Base-by-base conservation (phyloP, 64 coral and sea anemone species). In the Porites lutea region DNA sequence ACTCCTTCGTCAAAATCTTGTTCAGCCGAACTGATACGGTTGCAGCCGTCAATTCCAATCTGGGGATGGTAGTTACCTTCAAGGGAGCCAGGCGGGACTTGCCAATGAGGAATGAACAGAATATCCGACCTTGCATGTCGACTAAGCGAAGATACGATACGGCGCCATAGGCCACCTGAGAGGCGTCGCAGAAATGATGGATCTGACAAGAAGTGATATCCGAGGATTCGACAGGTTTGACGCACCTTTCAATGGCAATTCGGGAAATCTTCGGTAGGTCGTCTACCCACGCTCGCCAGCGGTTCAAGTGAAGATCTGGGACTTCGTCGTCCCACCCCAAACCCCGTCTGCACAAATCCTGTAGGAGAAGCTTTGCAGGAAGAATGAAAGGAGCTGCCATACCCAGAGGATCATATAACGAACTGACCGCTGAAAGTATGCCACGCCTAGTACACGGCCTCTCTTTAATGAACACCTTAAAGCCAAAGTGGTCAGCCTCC, bases 381-480 rank as follows among this genome's bases (percentile, higher is more conserved):
- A 67, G n/a, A 55, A 57, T 57, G 54, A 57, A 57, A 57, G 54
- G 54, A 7, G 54, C 54, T 57, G 54, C 54, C 54, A 57, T 77
- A 7, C 75, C 75, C 9, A 77, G 46, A 5, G 75, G 49, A 77
- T 54, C 75, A 44, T 77, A 79, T 4, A 79, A 52, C 16, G 77
- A 79, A 79, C 77, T 58, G 5, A 58, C 69, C 20, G 43, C 69
- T 9, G 69, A 72, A 37, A 72, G 69, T 27, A 72, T 72, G 9
- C 69, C 87, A 57, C 89, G 73, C 65, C 94, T 87, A n/a, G 89
- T 95, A 37, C 67, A 82, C 44, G 94, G 94, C 20, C 72, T 85
- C 7, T 91, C 94, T 13, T 87, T 82, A 21, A 89, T 45, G 37
- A 60, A 53, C 65, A 83, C 90, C 15, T 62, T 50, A 72, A 95